Evolutionary conservation across 2,797 vertebrate genomes (phyloP).

Genomic region (Graptemys geographica): DNA sequence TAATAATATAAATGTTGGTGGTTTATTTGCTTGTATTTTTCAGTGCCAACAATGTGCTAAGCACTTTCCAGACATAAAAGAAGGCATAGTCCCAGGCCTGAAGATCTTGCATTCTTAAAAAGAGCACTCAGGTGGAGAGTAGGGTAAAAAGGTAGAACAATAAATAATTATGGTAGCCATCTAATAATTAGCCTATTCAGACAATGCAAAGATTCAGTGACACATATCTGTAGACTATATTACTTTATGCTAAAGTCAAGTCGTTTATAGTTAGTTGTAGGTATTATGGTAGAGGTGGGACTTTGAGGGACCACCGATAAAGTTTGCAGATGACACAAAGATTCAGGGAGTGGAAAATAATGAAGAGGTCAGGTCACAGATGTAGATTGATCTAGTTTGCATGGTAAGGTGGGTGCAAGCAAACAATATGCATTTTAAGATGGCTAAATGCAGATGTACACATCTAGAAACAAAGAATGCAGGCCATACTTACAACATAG

Average conservation of each 20-base stretch:
- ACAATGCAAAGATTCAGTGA: not conserved
- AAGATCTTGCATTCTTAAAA: slow-evolving; percentile 72
- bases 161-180: not conserved
- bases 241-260: not conserved
- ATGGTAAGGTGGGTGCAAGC: not conserved
- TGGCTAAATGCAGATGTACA: not conserved
- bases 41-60: slow-evolving; percentile 54
- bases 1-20: slow-evolving; percentile 25
- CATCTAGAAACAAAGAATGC: not conserved
- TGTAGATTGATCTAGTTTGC: not conserved
- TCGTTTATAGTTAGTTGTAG: not conserved
- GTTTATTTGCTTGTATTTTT: slow-evolving; percentile 19
- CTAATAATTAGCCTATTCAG: not conserved
- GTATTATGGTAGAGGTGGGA: not conserved
- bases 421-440: not conserved
- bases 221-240: not conserved
- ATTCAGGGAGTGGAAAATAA: not conserved
- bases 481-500: not conserved
- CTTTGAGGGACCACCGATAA: not conserved
- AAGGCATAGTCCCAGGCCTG: slow-evolving; percentile 75
- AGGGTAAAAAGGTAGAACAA: slow-evolving; percentile 1
- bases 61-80: slow-evolving; percentile 73
- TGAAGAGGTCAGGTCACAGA: not conserved
- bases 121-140: slow-evolving; percentile 67
- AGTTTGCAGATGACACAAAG: not conserved